Evolutionary conservation across 2,113 vertebrate species (phyloP), one percentile per base, ranked within the genome.

Genomic region (Muntiacus muntjak): DNA sequence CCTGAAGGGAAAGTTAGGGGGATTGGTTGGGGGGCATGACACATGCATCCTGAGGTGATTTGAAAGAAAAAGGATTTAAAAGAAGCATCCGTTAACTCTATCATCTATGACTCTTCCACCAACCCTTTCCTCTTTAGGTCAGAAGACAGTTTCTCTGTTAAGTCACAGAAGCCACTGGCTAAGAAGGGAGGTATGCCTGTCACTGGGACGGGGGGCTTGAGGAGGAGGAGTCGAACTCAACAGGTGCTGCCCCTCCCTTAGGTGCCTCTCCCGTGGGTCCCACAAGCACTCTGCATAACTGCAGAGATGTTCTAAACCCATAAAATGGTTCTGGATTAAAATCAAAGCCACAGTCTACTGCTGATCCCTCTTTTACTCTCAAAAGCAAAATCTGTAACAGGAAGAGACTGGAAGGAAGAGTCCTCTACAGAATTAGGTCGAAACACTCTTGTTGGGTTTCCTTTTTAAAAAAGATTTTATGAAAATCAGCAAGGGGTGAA

Each of bases 171-270:
- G 36, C 26, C 23, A 0, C 3, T 23, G 33, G 84, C 28, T 36
- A 3, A 4, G 89, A 50, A 50, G n/a, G 36, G 25, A 19, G 25
- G 30, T 19, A 3, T 21, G 23, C 0, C 21, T 1, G 17, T 28
- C 60, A 5, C 62, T 36, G n/a, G 64, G 19, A 71, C 0, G 3
- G 64, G 1, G 43, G 23, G 10, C 67, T 3, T 19, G 3, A 17
- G 13, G 4, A 14, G 55, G 50, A 14, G 2, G 17, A 4, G 30
- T 6, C 0, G 8, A 2, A 0, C 33, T 33, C 6, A 1, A 2
- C 0, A 23, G 40, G 12, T 74, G 21, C 10, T 11, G 50, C 15
- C 47, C 8, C 36, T 33, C 57, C 81, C 74, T 30, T 23, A 57
- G 52, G 10, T 5, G 57, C 12, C 43, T 3, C 43, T 30, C 50